phyloP scores from a whole-genome alignment of 2,797 vertebrate genomes.

The Sebastes dallii region DNA sequence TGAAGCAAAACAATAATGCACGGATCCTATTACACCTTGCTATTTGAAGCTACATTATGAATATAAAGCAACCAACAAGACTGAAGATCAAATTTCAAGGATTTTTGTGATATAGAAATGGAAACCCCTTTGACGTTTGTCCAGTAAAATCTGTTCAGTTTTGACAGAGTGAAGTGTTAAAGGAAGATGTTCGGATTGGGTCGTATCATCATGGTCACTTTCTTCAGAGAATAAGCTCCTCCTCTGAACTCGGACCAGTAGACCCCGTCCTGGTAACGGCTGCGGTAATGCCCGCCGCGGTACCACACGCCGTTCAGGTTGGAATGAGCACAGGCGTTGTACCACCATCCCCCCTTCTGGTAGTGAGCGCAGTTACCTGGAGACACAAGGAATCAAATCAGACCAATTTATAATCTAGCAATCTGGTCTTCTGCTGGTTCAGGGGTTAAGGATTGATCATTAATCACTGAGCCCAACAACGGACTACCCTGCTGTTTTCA shows the following conservation, averaged over 20 bases:
- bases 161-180: constrained; percentile 53
- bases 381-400: constrained; percentile 24
- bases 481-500: not conserved
- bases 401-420: not conserved
- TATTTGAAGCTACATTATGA: not conserved
- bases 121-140: not conserved
- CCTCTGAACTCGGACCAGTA: constrained; percentile 97
- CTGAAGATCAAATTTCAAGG: not conserved
- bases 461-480: not conserved
- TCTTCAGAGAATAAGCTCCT: constrained; percentile 93
- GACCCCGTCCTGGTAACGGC: constrained; percentile 92
- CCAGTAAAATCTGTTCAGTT: not conserved
- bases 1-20: not conserved
- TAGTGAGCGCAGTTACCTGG: constrained; percentile 95
- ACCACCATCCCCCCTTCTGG: constrained; percentile 98
- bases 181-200: constrained; percentile 92
- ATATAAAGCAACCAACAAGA: not conserved
- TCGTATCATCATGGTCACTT: constrained; percentile 88
- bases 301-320: constrained; percentile 97
- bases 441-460: not conserved
- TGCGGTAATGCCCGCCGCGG: constrained; percentile 93
- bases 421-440: not conserved
- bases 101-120: not conserved
- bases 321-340: constrained; percentile 94
- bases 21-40: not conserved